phyloP scores from a whole-genome alignment of 64 coral and sea anemone species.

The Pocillopora damicornis region DNA sequence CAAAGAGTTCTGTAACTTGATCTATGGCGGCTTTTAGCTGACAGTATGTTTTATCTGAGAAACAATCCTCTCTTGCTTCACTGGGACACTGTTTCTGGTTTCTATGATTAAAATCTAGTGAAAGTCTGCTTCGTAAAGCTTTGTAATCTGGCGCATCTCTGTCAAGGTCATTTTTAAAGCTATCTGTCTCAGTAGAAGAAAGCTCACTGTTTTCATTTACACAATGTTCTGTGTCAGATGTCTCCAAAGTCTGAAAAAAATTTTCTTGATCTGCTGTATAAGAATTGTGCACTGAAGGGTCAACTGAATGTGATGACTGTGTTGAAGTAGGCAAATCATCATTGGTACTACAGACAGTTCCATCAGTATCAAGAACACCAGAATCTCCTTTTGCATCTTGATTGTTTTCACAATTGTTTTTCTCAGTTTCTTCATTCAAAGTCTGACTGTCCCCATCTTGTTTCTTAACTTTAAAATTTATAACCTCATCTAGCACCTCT shows the following conservation, averaged over 20 bases:
- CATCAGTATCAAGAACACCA: background rate
- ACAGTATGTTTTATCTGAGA: constrained; percentile 15
- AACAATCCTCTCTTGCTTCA: background rate
- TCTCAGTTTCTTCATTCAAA: background rate
- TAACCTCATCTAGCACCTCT: constrained; percentile 85
- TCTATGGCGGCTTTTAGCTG: constrained; percentile 59
- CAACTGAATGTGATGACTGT: background rate
- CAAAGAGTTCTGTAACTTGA: constrained; percentile 64
- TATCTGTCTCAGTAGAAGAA: background rate
- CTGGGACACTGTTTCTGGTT: background rate
- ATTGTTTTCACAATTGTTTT: no score
- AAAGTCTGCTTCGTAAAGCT: background rate
- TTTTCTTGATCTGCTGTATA: background rate
- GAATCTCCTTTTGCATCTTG: background rate
- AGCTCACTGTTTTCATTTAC: background rate
- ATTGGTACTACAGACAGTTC: background rate
- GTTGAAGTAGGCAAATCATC: background rate
- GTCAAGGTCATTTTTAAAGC: background rate
- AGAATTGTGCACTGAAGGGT: background rate
- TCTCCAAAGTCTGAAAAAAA: background rate
- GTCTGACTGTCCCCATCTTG: constrained; percentile 14
- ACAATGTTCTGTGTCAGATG: background rate
- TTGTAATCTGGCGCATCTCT: background rate
- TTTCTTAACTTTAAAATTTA: constrained; percentile 72
- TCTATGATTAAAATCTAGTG: constrained; percentile 20